phyloP scores from a whole-genome alignment of 2,113 vertebrate genomes.

The Leptobrachium ailaonicum region DNA sequence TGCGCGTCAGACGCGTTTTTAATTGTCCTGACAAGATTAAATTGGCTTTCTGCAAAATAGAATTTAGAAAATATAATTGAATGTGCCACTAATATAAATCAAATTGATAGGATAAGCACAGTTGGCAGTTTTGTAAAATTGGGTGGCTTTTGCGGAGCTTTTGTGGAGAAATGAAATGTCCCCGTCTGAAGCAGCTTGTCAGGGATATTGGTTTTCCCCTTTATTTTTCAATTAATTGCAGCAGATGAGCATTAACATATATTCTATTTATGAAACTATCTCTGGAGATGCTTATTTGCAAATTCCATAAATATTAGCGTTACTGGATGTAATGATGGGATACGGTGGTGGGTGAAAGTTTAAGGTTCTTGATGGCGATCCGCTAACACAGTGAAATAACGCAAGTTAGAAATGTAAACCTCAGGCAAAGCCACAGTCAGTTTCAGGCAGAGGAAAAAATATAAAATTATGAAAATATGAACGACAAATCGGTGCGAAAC shows the following conservation, averaged over 20 bases:
- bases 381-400: too few relatives aligned
- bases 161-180: slow-evolving; percentile 65
- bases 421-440: too few relatives aligned
- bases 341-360: too few relatives aligned
- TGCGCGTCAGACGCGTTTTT: slow-evolving; percentile 41
- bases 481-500: too few relatives aligned
- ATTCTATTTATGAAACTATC: neutral
- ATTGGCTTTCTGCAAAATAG: slow-evolving; percentile 42
- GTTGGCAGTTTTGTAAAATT: slow-evolving; percentile 58
- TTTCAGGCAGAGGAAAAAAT: too few relatives aligned
- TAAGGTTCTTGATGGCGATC: too few relatives aligned
- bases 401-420: too few relatives aligned
- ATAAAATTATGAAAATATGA: too few relatives aligned
- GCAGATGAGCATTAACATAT: neutral
- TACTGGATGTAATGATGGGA: too few relatives aligned
- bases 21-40: slow-evolving; percentile 48
- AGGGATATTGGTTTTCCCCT: slow-evolving; percentile 58
- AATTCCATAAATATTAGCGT: too few relatives aligned
- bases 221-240: slow-evolving; percentile 63
- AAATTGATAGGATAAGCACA: slow-evolving; percentile 35
- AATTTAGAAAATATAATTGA: slow-evolving; percentile 54
- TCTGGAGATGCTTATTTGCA: neutral
- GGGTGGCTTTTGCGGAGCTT: slow-evolving; percentile 51
- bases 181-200: slow-evolving; percentile 61
- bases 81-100: slow-evolving; percentile 52